phyloP scores from a whole-genome alignment of 2,888 invertebrate species.

The Parnassius apollo region DNA sequence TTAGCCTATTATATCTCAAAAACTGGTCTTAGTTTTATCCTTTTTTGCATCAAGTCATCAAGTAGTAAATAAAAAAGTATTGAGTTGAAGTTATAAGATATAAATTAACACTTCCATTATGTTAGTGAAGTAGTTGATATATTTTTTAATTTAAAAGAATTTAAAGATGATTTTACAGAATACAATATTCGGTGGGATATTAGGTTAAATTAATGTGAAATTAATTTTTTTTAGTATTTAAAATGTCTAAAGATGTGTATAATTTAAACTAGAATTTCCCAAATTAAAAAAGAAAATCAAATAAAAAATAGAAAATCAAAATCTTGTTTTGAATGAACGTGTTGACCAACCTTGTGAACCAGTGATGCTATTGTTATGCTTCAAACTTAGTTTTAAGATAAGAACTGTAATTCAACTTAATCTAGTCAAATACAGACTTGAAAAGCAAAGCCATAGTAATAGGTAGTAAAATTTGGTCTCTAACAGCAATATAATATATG shows the following conservation, averaged over 20 bases:
- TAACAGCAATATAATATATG: slow-evolving; percentile 11
- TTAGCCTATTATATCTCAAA: too few relatives aligned
- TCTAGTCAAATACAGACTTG: slow-evolving; percentile 23
- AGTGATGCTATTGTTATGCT: slow-evolving; percentile 22
- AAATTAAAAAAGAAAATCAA: not conserved
- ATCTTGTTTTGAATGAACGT: not conserved
- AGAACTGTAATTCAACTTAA: slow-evolving; percentile 22
- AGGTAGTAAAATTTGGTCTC: slow-evolving; percentile 9
- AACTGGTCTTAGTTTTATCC: too few relatives aligned
- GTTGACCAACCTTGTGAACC: not conserved
- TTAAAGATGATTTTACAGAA: too few relatives aligned
- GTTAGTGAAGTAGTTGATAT: too few relatives aligned
- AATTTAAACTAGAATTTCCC: not conserved
- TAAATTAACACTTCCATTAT: too few relatives aligned
- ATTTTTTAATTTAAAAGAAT: too few relatives aligned
- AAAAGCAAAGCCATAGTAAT: slow-evolving; percentile 12
- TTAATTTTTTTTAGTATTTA: too few relatives aligned
- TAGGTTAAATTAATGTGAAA: too few relatives aligned
- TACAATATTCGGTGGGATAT: too few relatives aligned
- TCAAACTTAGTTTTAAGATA: slow-evolving; percentile 23
- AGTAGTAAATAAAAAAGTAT: too few relatives aligned
- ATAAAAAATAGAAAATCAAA: not conserved
- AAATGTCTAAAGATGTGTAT: not conserved
- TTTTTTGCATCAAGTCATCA: too few relatives aligned
- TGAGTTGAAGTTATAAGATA: too few relatives aligned